Base-by-base conservation (phyloP, 2,888 invertebrate genomes). In the Drosophila formosana region DNA sequence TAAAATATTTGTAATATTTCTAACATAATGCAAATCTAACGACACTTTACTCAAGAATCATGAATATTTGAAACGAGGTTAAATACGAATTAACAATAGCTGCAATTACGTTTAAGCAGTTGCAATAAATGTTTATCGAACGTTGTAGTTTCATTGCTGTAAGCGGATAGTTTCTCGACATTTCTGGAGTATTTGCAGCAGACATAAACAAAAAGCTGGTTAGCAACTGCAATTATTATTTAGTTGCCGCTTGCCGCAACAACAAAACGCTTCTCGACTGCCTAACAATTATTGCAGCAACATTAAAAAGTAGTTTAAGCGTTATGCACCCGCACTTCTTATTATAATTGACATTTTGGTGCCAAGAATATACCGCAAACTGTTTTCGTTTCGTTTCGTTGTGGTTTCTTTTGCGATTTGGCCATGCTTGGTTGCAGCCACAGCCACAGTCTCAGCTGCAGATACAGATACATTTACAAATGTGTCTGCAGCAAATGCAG, bases 361-460 rank as follows among this genome's bases (percentile, higher is more conserved):
- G 85, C 88, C 85, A 89, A 82, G 88, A 75, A 79, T 78, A 72
- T 73, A 87, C 88, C 89, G 84, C 89, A 83, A 83, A 89, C 67
- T 69, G 83, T 78, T 87, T 88, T 60, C 78, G 86, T 88, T 79
- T 74, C 30, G 61, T 87, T 88, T 60, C 78, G 83, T 88, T 79
- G 70, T 34, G 61, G 63, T 61, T 79, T 65, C 39, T 66, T 70
- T 32, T 43, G 43, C 65, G 60, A 61, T 69, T 72, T 63, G 66
- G 67, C 68, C 75, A 80, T 67, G 89, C 89, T 81, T 78, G 64
- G 83, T 66, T 83, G 87, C 89, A 86, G 67, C 55, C 56, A 69
- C 89, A 86, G 67, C 55, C 56, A 69, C 72, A 71, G 37, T 11
- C 37, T 3, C 37, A 37, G 30, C 47, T 43, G 66, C 45, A 70